Conservation (phyloP, 64 coral and sea anemone species). For the Montipora cactus region DNA sequence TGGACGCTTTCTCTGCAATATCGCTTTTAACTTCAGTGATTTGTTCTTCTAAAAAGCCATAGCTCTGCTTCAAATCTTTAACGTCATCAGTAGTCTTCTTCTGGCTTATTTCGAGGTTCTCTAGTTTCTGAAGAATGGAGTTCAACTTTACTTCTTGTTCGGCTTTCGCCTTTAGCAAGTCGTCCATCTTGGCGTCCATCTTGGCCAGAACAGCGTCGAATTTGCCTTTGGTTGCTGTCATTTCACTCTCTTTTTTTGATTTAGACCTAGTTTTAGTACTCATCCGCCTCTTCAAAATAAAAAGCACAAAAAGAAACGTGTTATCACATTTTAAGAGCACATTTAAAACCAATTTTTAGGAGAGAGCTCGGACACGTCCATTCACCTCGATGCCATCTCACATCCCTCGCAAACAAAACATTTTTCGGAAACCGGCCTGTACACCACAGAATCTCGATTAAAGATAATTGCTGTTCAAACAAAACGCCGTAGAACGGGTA, state of each 20-base stretch:
- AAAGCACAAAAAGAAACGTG: neutral
- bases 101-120: conserved; percentile 1
- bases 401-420: no score
- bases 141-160: conserved; percentile 7
- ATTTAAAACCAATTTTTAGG: conserved; percentile 7
- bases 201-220: neutral
- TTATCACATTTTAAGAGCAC: conserved; percentile 5
- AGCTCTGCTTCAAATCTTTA: no score
- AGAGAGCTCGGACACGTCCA: conserved; percentile 15
- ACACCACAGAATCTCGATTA: no score
- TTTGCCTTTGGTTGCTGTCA: conserved; percentile 1
- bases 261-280: neutral
- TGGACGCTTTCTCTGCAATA: no score
- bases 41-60: no score
- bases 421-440: no score
- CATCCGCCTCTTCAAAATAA: neutral
- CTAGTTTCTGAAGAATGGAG: conserved; percentile 11
- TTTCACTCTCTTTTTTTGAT: conserved; percentile 16
- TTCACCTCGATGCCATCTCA: neutral
- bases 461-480: no score
- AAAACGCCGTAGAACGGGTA: no score
- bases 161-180: neutral
- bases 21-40: no score
- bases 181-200: conserved; percentile 26
- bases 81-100: neutral